Percentiles rank a stretch among this genome's conserved stretches.
Evolutionary conservation across 1,140 invertebrate genomes (phyloP).

Genomic region (Thalassaphorura encarpata): DNA sequence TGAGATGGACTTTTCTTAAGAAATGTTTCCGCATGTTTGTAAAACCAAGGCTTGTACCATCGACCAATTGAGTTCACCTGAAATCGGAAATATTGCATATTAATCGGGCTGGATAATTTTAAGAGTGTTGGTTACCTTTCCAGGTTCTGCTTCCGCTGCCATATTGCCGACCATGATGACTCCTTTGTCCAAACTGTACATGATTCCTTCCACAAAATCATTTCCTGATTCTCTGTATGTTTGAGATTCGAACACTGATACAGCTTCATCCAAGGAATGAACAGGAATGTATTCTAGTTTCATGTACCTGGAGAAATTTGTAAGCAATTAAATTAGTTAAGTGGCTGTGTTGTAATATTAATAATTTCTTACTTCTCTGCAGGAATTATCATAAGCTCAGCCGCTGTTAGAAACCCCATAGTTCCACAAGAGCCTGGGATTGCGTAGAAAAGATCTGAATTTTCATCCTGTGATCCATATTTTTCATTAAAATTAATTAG

Average conservation of each 20-base stretch:
- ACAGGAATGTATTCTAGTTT: constrained; percentile 58
- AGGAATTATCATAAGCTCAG: constrained; percentile 62
- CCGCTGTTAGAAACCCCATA: constrained; percentile 66
- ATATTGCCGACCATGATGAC: constrained; percentile 68
- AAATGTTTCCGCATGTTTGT: too few relatives aligned
- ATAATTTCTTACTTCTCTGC: constrained; percentile 44
- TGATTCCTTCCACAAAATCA: constrained; percentile 65
- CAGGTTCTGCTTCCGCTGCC: constrained; percentile 44
- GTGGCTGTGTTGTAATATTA: too few relatives aligned
- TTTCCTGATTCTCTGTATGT: constrained; percentile 45
- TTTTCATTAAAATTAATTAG: too few relatives aligned
- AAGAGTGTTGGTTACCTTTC: too few relatives aligned
- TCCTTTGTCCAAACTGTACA: constrained; percentile 52
- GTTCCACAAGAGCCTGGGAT: constrained; percentile 79
- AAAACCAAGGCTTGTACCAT: too few relatives aligned
- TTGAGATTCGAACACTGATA: constrained; percentile 44
- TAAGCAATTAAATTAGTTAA: too few relatives aligned
- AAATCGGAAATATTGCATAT: too few relatives aligned
- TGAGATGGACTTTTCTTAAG: too few relatives aligned
- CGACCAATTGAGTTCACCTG: too few relatives aligned
- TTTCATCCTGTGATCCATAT: constrained; percentile 51
- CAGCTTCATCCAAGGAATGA: constrained; percentile 44
- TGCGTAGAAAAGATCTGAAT: constrained; percentile 61
- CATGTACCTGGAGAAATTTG: constrained; percentile 52
- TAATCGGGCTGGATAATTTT: too few relatives aligned